phyloP scores from a whole-genome alignment of 2,888 invertebrate species.

The Hypercompe scribonia region DNA sequence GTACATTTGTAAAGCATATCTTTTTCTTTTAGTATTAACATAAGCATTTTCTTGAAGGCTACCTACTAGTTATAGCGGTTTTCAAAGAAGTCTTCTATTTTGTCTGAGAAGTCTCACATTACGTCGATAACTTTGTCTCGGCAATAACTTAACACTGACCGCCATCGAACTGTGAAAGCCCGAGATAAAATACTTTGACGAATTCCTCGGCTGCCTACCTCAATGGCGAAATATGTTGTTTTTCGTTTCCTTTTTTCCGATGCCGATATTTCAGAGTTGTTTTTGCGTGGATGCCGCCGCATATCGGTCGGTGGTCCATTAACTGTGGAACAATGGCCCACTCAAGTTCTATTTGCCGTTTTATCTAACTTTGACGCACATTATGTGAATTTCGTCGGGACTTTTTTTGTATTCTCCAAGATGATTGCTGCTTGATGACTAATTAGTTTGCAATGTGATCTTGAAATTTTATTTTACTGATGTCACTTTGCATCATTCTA shows the following conservation, averaged over 20 bases:
- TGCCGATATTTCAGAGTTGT: conserved; percentile 69
- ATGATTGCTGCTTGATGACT: conserved; percentile 55
- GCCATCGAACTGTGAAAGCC: conserved; percentile 82
- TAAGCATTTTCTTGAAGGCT: conserved; percentile 27
- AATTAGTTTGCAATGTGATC: conserved; percentile 37
- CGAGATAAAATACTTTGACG: conserved; percentile 82
- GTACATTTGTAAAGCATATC: not conserved
- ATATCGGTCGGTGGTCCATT: conserved; percentile 82
- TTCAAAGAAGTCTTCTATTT: conserved; percentile 45
- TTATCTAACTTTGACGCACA: conserved; percentile 82
- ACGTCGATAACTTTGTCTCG: conserved; percentile 74
- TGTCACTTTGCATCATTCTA: not conserved
- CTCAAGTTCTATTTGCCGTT: conserved; percentile 79
- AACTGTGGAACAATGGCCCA: conserved; percentile 80
- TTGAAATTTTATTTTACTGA: not conserved
- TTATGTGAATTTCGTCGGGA: conserved; percentile 79
- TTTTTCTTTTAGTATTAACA: conserved; percentile 39
- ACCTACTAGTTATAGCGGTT: conserved; percentile 20
- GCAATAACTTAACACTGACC: conserved; percentile 79
- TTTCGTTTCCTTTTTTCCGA: conserved; percentile 75
- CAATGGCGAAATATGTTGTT: conserved; percentile 79
- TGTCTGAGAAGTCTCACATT: conserved; percentile 63
- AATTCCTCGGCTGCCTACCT: conserved; percentile 77
- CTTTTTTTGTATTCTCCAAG: conserved; percentile 64
- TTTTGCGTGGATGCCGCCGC: conserved; percentile 74